phyloP scores from a whole-genome alignment of 2,797 vertebrate genomes.

The Mormyrus hasselquistii region DNA sequence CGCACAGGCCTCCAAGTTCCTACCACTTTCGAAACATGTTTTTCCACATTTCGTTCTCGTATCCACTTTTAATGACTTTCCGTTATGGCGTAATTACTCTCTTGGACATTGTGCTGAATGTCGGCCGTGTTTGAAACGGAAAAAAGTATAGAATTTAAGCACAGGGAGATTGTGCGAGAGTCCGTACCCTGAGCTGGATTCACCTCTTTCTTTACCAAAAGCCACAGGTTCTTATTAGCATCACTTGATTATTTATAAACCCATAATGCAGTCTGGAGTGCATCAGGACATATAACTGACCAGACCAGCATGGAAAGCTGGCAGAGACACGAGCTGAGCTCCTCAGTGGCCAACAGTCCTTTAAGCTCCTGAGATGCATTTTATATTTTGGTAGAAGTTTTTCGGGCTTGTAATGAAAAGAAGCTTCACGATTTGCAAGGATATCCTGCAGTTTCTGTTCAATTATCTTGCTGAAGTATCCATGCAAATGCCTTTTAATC shows the following conservation, averaged over 20 bases:
- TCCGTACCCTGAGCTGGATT: slow-evolving; percentile 27
- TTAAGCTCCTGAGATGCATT: not conserved
- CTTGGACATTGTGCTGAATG: slow-evolving; percentile 17
- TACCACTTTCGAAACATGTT: slow-evolving; percentile 27
- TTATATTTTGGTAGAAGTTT: not conserved
- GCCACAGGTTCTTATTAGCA: slow-evolving; percentile 21
- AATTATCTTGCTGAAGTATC: not conserved
- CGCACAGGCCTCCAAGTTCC: slow-evolving; percentile 1
- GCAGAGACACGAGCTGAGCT: not conserved
- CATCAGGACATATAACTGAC: not conserved
- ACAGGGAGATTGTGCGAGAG: slow-evolving; percentile 10
- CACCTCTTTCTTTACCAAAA: not conserved
- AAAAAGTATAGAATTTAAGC: slow-evolving; percentile 14
- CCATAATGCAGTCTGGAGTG: not conserved
- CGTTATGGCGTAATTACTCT: slow-evolving; percentile 26
- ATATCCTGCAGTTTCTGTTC: not conserved
- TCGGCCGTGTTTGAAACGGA: not conserved
- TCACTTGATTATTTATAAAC: not conserved
- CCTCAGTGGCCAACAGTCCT: not conserved
- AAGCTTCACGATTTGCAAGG: not conserved
- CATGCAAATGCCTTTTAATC: not conserved
- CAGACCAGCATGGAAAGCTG: not conserved
- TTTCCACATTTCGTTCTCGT: slow-evolving; percentile 3
- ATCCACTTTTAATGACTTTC: slow-evolving; percentile 36
- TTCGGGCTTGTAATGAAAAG: not conserved